Conservation (phyloP, 2,888 invertebrate genomes). For the Standfussiana lucernea region DNA sequence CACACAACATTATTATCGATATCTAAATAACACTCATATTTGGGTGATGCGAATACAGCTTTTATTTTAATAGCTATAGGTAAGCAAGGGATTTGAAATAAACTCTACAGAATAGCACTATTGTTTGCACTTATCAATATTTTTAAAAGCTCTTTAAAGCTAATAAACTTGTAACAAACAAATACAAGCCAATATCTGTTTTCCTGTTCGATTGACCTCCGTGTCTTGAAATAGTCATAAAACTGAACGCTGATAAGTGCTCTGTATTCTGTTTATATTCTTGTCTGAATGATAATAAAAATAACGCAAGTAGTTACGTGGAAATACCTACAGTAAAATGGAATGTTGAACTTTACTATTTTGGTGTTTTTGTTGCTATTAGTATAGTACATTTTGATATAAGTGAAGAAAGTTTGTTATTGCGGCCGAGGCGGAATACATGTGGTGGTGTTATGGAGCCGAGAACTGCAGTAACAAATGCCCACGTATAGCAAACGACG, state of each 20-base stretch:
- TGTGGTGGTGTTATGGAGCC: too few relatives aligned
- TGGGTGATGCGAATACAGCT: neutral
- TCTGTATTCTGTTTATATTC: slow-evolving; percentile 41
- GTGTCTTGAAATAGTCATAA: slow-evolving; percentile 41
- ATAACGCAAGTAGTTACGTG: neutral
- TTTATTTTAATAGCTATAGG: too few relatives aligned
- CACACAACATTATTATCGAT: too few relatives aligned
- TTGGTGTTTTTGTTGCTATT: too few relatives aligned
- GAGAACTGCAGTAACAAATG: too few relatives aligned
- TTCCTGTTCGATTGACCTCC: slow-evolving; percentile 44
- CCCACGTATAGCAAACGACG: too few relatives aligned
- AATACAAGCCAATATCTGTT: neutral
- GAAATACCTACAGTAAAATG: slow-evolving; percentile 16
- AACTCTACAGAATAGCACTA: too few relatives aligned
- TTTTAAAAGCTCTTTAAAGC: neutral
- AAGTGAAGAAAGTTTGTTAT: too few relatives aligned
- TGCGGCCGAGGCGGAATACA: too few relatives aligned
- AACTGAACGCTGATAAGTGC: slow-evolving; percentile 39
- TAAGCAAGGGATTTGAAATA: too few relatives aligned
- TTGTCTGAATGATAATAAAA: slow-evolving; percentile 34
- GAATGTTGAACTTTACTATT: too few relatives aligned
- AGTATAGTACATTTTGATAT: too few relatives aligned
- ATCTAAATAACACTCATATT: neutral
- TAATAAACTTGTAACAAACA: slow-evolving; percentile 10
- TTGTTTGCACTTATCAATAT: neutral